Percentiles rank a stretch among this genome's conserved stretches.
These are phyloP conservation scores for Leucoraja erinaceus DNA, from an alignment of 2,113 vertebrate genomes.

Conservation along the genomic window DNA sequence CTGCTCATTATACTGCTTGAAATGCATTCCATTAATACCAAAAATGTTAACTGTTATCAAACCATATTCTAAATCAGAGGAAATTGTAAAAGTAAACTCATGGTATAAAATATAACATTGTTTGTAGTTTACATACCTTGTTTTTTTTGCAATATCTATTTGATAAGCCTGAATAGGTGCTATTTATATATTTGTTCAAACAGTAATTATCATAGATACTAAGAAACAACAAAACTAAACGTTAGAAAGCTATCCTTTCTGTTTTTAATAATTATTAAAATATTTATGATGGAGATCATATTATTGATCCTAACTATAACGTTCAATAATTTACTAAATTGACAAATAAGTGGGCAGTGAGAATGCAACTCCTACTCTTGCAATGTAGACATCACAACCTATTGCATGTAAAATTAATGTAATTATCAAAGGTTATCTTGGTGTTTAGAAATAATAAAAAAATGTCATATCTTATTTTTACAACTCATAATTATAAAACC, in stretches of 20 bases:
- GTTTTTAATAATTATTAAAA: not conserved
- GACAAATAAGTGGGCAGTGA: not conserved
- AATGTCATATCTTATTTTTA: not conserved
- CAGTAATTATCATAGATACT: not conserved
- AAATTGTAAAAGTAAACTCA: too few relatives aligned
- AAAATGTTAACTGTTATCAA: too few relatives aligned
- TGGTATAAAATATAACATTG: not conserved
- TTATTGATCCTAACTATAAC: not conserved
- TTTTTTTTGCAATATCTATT: not conserved
- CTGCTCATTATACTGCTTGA: too few relatives aligned
- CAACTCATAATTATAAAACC: not conserved
- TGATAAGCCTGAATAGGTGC: not conserved
- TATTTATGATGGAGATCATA: not conserved
- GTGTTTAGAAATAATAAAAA: not conserved
- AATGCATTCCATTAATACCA: too few relatives aligned
- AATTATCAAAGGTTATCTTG: not conserved
- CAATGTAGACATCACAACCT: not conserved
- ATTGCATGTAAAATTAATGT: not conserved
- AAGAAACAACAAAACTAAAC: not conserved
- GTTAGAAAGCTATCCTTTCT: not conserved
- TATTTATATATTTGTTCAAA: not conserved
- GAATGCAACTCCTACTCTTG: not conserved
- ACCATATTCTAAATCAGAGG: not conserved
- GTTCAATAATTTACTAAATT: not conserved
- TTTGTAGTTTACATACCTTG: not conserved